Evolutionary conservation across 2,888 invertebrate genomes (phyloP), one percentile per base, ranked within the genome.

Genomic region (Fragum fragum): DNA sequence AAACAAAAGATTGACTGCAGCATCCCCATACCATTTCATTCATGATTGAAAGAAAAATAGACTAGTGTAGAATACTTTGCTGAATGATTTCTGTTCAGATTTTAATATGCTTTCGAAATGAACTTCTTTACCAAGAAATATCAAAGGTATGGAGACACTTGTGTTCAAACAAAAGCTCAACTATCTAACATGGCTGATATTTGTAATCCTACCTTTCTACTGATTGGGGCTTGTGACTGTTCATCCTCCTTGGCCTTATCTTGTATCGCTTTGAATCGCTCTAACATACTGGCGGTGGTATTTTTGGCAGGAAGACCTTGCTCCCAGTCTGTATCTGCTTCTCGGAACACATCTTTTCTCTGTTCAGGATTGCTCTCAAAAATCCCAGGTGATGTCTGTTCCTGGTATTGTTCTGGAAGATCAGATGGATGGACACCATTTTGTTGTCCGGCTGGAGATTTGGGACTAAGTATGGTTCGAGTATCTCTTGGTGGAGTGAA

Each of bases 201-300:
- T 6, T 36, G 3, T 36, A 36, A n/a, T 7, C 75, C 66, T 84
- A 91, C 91, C 91, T 90, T 91, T 85, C 86, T 87, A 66, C 89
- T 86, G 47, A 89, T 69, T 16, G 90, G 89, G 68, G 89, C 76
- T 18, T 90, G 90, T 9, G 85, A 78, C 61, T 86, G 81, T 70
- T 89, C 86, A 28, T 83, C 85, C 42, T 89, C 88, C 71, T 91
- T 86, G 9, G 89, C 91, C 70, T 92, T 87, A 16, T 80, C 75
- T 81, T 97, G 96, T 95, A 98, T 96, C 75, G 97, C 97, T 95
- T 98, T 98, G 95, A 99, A 99, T 92, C 96, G 96, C 93, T 97
- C 97, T 76, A 97, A 96, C 90, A 98, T 96, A 93, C 95, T 95
- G 86, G 96, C 97, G 74, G 98, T 97, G n/a, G 98, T 97, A 94